Base-by-base conservation (phyloP, 1,140 invertebrate species). In the Panulirus ornatus region DNA sequence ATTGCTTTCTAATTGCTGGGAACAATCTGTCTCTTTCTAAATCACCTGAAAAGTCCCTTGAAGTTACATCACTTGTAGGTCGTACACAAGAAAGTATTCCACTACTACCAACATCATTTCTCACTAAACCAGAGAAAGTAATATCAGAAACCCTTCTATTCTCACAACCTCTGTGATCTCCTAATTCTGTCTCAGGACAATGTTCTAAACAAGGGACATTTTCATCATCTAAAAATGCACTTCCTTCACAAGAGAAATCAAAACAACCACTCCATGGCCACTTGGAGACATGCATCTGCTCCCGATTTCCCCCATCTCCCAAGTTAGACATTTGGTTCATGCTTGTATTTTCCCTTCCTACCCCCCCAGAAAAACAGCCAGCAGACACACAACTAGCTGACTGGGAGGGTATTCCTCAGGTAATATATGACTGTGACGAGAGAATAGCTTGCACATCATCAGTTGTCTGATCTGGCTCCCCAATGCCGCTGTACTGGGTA, bases 361-460 rank as follows among this genome's bases (percentile, higher is more conserved):
- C 40, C n/a, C 78, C 79, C 79, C 71, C 78, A 71, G 81, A 42
- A 47, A 75, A 89, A 71, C 88, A 89, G 88, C 76, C 79, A 84
- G 88, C 79, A 54, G 63, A 71, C 79, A 58, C 34, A 58, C 66
- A 58, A 38, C 70, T 82, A 76, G 88, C 88, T 84, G 88, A 82
- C 88, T 83, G 88, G 70, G 79, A 63, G 88, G 88, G 79, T 89
- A 40, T 44, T 84, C 73, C 89, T 91, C 89, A 91, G 84, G 90
- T 86, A 30, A 82, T 83, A 58, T 91, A 91, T 16, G 84, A 86
- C 19, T 86, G 78, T 2, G 84, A 87, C 14, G 90, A 87, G 9
- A 91, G 54, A 40, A 91, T 91, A 14, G 84, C 90, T 38, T 91
- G 90, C 22, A 91, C 78, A 66, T 91, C 90, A 47, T 91, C 84